Conservation (phyloP, 1,140 invertebrate species). For the Leguminivora glycinivorella region DNA sequence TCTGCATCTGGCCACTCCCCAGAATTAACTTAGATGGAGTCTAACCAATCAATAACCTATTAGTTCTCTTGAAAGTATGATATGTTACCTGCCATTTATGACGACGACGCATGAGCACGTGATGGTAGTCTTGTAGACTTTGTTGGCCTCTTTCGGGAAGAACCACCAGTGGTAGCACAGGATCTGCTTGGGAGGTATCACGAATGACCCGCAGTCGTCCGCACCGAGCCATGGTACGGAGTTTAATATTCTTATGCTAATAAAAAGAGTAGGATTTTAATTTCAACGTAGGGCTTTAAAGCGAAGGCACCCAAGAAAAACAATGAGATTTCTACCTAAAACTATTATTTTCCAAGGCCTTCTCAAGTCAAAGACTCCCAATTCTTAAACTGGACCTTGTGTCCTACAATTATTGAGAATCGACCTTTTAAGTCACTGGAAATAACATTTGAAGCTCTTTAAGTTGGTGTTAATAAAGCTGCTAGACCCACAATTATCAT, state of each 20-base stretch:
- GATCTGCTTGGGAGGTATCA: slow-evolving; percentile 65
- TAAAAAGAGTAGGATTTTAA: slow-evolving; percentile 34
- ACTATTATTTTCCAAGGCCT: too few species aligned
- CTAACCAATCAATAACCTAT: too few species aligned
- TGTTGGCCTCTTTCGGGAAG: slow-evolving; percentile 58
- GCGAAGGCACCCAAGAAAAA: too few species aligned
- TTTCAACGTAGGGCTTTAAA: too few species aligned
- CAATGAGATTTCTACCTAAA: too few species aligned
- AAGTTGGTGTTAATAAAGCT: too few species aligned
- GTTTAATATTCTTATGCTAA: slow-evolving; percentile 62
- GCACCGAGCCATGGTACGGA: slow-evolving; percentile 63
- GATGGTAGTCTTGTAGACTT: slow-evolving; percentile 61
- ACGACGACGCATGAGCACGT: slow-evolving; percentile 65
- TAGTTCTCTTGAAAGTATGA: too few species aligned
- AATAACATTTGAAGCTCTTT: background rate
- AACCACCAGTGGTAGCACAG: slow-evolving; percentile 67
- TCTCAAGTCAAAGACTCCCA: too few species aligned
- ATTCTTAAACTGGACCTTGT: too few species aligned
- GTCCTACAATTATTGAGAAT: background rate
- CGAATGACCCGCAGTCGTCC: slow-evolving; percentile 54
- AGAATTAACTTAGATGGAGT: too few species aligned
- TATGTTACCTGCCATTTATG: slow-evolving; percentile 56
- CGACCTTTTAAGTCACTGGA: too few species aligned
- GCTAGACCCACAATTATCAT: background rate
- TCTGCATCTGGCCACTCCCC: too few species aligned